Evolutionary conservation across 1,140 invertebrate genomes (phyloP).

Genomic region (Glossosoma conforme): DNA sequence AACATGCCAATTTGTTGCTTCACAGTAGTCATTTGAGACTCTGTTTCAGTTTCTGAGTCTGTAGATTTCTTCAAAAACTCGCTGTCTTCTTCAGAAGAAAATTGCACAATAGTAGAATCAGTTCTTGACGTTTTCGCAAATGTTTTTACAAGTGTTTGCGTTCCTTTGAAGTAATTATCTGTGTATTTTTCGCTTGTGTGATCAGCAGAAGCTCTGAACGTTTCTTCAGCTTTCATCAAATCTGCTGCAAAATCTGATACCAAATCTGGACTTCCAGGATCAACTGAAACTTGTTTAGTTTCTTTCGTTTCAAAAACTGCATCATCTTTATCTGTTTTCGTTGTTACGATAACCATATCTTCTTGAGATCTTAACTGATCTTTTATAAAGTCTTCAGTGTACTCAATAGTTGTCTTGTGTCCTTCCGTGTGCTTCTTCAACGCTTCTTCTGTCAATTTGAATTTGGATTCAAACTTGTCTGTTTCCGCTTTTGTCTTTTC

Average conservation of each 20-base stretch:
- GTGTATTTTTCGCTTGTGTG: slow-evolving; percentile 49
- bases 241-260: slow-evolving; percentile 27
- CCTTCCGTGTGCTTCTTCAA: slow-evolving; percentile 47
- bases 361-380: slow-evolving; percentile 36
- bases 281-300: slow-evolving; percentile 10
- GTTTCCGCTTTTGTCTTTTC: slow-evolving; percentile 40
- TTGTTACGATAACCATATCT: slow-evolving; percentile 2
- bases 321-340: slow-evolving; percentile 8
- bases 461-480: slow-evolving; percentile 37
- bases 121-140: slow-evolving; percentile 44
- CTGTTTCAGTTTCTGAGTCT: slow-evolving; percentile 50
- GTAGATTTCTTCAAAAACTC: slow-evolving; percentile 53
- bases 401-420: slow-evolving; percentile 48
- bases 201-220: slow-evolving; percentile 42
- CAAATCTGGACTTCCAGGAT: slow-evolving; percentile 27
- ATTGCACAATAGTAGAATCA: slow-evolving; percentile 49
- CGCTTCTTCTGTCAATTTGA: slow-evolving; percentile 50
- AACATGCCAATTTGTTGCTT: slow-evolving; percentile 26
- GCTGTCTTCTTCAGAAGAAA: slow-evolving; percentile 50
- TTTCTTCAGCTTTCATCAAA: slow-evolving; percentile 38
- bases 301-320: neutral
- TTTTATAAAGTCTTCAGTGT: slow-evolving; percentile 50
- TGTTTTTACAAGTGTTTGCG: slow-evolving; percentile 36
- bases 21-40: slow-evolving; percentile 42
- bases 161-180: slow-evolving; percentile 45